phyloP scores from a whole-genome alignment of 2,888 invertebrate species.

The Ephialtes manifestator region DNA sequence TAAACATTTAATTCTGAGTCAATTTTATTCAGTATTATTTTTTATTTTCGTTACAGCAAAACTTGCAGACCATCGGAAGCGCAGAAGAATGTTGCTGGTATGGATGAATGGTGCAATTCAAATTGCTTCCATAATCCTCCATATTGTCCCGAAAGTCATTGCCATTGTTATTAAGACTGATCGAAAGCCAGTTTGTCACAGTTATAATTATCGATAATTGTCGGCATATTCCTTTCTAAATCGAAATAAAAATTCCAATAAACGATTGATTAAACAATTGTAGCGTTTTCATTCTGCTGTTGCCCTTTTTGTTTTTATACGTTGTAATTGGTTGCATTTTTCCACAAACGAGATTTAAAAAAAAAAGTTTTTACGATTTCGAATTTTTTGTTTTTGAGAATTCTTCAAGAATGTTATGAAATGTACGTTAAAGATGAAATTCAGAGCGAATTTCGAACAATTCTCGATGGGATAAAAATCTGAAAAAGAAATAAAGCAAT shows the following conservation, averaged over 20 bases:
- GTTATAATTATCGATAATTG: neutral
- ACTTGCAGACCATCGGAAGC: slow-evolving; percentile 4
- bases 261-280: neutral
- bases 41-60: neutral
- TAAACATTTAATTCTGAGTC: too few relatives aligned
- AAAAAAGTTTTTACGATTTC: neutral
- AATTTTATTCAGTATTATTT: neutral
- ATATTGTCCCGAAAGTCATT: slow-evolving; percentile 1
- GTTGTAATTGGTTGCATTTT: neutral
- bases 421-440: too few relatives aligned
- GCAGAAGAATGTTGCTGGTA: neutral
- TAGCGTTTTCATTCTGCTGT: too few relatives aligned
- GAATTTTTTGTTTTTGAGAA: neutral
- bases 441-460: too few relatives aligned
- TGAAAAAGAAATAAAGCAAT: too few relatives aligned
- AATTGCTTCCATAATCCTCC: neutral
- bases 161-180: neutral
- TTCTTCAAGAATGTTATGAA: too few relatives aligned
- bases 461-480: too few relatives aligned
- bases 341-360: too few relatives aligned
- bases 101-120: slow-evolving; percentile 1
- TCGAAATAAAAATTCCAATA: neutral
- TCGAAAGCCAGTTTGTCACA: neutral
- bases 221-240: neutral
- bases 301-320: too few relatives aligned